Percentiles rank a stretch among this genome's conserved stretches.
These are phyloP conservation scores for human (Homo sapiens) DNA, from an alignment of 2,113 vertebrate genomes.

Conservation along the genomic window DNA sequence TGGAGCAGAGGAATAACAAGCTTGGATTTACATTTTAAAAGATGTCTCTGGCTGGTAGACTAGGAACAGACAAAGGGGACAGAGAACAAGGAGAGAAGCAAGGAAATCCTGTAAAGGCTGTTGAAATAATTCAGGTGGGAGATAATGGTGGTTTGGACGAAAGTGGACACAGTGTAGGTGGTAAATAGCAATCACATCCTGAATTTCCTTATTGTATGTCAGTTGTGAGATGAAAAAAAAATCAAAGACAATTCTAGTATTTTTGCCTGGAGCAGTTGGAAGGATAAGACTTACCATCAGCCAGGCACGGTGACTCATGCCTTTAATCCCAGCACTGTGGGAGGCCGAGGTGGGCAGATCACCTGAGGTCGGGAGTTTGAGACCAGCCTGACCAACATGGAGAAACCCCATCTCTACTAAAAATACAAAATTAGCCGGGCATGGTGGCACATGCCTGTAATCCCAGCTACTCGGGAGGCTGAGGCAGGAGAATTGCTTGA, in stretches of 20 bases:
- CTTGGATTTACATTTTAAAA: background rate
- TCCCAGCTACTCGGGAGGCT: too few relatives aligned
- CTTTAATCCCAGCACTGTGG: too few relatives aligned
- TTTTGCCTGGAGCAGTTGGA: background rate
- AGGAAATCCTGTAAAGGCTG: background rate
- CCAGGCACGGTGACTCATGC: too few relatives aligned
- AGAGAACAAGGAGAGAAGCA: background rate
- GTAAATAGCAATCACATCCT: background rate
- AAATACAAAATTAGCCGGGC: too few relatives aligned
- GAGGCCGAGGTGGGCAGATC: rapidly evolving
- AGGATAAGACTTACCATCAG: background rate
- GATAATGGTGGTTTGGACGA: background rate
- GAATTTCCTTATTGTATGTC: background rate
- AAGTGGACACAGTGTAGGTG: background rate
- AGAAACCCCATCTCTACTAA: too few relatives aligned
- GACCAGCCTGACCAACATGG: too few relatives aligned
- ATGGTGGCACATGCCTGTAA: too few relatives aligned
- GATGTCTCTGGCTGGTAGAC: background rate
- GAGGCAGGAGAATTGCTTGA: too few relatives aligned
- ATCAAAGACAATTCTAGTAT: background rate
- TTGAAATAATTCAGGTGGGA: background rate
- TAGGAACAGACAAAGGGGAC: background rate
- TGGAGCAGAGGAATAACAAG: background rate
- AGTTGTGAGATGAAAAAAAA: background rate
- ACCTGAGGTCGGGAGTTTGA: too few relatives aligned